Evolutionary conservation across 2,113 vertebrate species (phyloP), one percentile per base, ranked within the genome.

Genomic region (Odobenus rosmarus): DNA sequence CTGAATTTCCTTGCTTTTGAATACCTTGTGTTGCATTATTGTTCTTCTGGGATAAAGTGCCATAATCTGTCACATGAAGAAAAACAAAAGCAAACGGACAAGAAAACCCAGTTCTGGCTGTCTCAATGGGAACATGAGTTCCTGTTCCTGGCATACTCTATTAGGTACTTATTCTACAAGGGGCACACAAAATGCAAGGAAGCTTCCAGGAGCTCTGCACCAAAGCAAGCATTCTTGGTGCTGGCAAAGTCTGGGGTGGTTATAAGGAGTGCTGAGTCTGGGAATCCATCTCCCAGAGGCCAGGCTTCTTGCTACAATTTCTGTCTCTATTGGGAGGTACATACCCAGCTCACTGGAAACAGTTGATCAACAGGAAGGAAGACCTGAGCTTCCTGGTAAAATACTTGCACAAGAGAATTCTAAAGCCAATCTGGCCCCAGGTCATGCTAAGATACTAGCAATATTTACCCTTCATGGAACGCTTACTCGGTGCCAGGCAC

Each of bases 11-110:
- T 57, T 5, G 62, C 61, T 62, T 79, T 53, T 49, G 55, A 36
- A 18, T 2, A 3, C 8, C 13, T 74, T 0, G 0, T 16, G 15
- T 13, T 21, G n/a, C 42, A 11, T 33, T 71, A 26, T 1, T 10
- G 5, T 46, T 46, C 74, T 53, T 62, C 36, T 39, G 33, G 51
- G 46, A 13, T 0, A 13, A 87, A 59, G 55, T 3, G 28, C 23
- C 46, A 14, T 24, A 28, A 59, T 77, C 53, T 62, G 42, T 39
- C 79, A 64, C 57, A 39, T 19, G 28, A 91, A 96, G 87, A 36
- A 36, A 83, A 74, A 87, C 42, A 71, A 79, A 85, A 77, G 64
- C 62, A 46, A 83, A 69, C 21, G 64, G 31, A 39, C 36, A 61
- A 55, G 79, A 91, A 87, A 74, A 26, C 53, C 49, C 71, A 26